Percentiles rank a stretch among this genome's conserved stretches.
These are phyloP conservation scores for Isurus oxyrinchus DNA, from an alignment of 2,113 vertebrate species.

Conservation along the genomic window DNA sequence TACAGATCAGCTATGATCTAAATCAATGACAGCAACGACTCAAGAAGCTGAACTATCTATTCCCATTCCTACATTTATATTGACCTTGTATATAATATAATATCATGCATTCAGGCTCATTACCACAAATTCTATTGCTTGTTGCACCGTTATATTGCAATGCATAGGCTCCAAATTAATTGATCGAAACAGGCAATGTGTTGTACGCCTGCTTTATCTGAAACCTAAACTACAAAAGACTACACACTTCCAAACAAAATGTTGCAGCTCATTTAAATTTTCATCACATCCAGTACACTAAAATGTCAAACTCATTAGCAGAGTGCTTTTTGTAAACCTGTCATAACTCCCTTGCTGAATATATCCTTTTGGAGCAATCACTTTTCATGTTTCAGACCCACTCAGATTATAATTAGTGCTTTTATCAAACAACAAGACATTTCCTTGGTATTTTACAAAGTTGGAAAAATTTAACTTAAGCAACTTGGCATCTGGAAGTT, in stretches of 20 bases:
- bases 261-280: constrained; percentile 27
- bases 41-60: background rate
- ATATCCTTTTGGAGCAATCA: constrained; percentile 18
- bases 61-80: background rate
- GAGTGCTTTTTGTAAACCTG: constrained; percentile 5
- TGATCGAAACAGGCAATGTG: background rate
- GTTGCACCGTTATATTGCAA: background rate
- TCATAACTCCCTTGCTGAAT: background rate
- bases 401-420: constrained; percentile 1
- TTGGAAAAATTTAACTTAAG: background rate
- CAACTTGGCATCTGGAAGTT: background rate
- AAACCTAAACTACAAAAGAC: background rate
- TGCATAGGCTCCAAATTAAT: background rate
- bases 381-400: background rate
- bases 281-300: background rate
- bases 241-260: background rate
- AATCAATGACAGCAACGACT: background rate
- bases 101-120: background rate
- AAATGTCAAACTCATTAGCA: constrained; percentile 32
- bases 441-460: background rate
- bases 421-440: constrained; percentile 18
- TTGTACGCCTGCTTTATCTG: background rate
- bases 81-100: background rate
- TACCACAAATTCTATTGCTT: background rate
- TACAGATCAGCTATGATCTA: background rate